These are phyloP conservation scores for Paradisaea rubra DNA, from an alignment of 2,113 vertebrate genomes.

Conservation along the genomic window DNA sequence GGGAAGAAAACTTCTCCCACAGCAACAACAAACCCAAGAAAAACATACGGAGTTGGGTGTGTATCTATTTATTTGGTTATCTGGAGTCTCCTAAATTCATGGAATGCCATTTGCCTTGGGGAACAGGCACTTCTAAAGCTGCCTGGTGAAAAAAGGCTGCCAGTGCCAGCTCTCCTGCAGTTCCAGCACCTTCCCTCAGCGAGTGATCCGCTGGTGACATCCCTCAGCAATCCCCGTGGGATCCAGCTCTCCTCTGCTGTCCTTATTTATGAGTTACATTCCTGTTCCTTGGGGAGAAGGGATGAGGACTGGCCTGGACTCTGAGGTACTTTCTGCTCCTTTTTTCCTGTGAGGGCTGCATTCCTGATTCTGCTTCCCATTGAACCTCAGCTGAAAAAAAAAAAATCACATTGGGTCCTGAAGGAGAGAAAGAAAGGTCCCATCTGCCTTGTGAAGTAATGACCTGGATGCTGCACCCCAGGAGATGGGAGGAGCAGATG, in stretches of 20 bases:
- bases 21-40: not conserved
- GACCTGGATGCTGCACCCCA: not conserved
- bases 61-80: not conserved
- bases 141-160: not conserved
- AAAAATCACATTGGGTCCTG: not conserved
- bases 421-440: not conserved
- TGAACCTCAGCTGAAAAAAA: not conserved
- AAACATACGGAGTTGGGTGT: not conserved
- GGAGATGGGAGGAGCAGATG: not conserved
- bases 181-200: not conserved
- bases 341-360: not conserved
- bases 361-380: not conserved
- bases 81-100: not conserved
- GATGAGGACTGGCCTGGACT: not conserved
- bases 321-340: not conserved
- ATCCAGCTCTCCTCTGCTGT: not conserved
- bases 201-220: not conserved
- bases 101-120: not conserved
- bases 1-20: not conserved
- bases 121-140: not conserved
- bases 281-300: not conserved
- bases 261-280: too few relatives aligned
- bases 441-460: not conserved
- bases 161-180: not conserved
- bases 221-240: not conserved